phyloP scores from a whole-genome alignment of 2,113 vertebrate genomes.

The Malaclemys terrapin region DNA sequence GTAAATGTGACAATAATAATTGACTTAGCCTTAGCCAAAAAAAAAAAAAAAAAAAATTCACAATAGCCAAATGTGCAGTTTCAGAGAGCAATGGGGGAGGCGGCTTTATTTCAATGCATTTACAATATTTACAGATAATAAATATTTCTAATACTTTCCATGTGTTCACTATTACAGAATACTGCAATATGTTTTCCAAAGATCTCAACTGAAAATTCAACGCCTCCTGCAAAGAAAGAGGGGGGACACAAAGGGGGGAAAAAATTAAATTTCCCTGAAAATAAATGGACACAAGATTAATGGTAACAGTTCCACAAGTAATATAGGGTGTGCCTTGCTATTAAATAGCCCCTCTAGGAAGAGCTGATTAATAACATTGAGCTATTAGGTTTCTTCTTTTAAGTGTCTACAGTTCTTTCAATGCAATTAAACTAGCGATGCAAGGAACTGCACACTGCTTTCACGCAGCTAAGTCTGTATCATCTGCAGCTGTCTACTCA shows the following conservation, averaged over 20 bases:
- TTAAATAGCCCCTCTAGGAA: not conserved
- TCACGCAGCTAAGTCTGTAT: not conserved
- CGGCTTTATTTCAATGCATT: slow-evolving; percentile 81
- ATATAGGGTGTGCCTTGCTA: not conserved
- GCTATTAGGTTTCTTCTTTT: not conserved
- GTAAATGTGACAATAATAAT: slow-evolving; percentile 82
- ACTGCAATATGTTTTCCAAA: slow-evolving; percentile 81
- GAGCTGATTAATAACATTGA: not conserved
- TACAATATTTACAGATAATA: slow-evolving; percentile 89
- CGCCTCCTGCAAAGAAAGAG: slow-evolving; percentile 76
- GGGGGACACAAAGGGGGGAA: slow-evolving; percentile 9
- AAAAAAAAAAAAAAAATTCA: slow-evolving; percentile 76
- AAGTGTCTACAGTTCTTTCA: not conserved
- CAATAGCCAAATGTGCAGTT: slow-evolving; percentile 84
- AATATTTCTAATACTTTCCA: slow-evolving; percentile 87
- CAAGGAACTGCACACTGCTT: not conserved
- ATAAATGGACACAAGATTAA: not conserved
- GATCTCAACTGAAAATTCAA: slow-evolving; percentile 75
- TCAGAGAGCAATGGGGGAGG: slow-evolving; percentile 71
- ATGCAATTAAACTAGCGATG: not conserved
- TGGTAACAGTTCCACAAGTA: not conserved
- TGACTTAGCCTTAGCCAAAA: slow-evolving; percentile 76
- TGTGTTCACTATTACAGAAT: slow-evolving; percentile 85
- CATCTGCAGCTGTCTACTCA: not conserved
- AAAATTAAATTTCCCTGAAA: slow-evolving; percentile 40